A percentile compares a stretch with the other conserved stretches of the same genome.
These are phyloP conservation scores for Platorchestia sp. DNA, from an alignment of 1,140 invertebrate species.

Conservation along the genomic window DNA sequence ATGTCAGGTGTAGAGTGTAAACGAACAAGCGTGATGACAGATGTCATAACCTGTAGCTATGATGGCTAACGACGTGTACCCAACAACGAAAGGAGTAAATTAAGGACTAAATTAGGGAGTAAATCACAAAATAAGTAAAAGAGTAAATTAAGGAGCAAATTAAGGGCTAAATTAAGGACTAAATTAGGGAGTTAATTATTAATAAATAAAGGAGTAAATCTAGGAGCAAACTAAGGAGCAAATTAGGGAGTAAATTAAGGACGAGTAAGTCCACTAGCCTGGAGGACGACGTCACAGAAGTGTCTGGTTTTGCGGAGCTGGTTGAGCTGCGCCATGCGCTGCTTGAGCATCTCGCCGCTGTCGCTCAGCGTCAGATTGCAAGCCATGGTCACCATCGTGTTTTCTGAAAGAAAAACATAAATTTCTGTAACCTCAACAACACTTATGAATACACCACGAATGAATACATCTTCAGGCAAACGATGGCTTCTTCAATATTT, in stretches of 20 bases:
- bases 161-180: too few relatives aligned
- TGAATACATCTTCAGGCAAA: neutral
- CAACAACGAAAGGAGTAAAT: neutral
- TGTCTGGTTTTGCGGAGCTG: constrained; percentile 82
- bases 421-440: neutral
- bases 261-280: constrained; percentile 76
- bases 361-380: constrained; percentile 62
- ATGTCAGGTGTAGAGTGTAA: neutral
- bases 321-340: constrained; percentile 73
- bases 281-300: constrained; percentile 85
- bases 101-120: too few relatives aligned
- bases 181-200: too few relatives aligned
- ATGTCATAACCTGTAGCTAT: neutral
- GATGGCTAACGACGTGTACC: neutral
- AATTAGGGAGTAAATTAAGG: too few relatives aligned
- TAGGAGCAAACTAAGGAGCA: too few relatives aligned
- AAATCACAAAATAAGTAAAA: too few relatives aligned
- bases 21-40: neutral
- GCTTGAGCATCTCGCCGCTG: constrained; percentile 56
- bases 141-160: too few relatives aligned
- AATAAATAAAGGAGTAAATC: too few relatives aligned
- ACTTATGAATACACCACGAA: too few relatives aligned
- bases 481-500: neutral
- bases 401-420: constrained; percentile 20
- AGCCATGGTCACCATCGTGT: constrained; percentile 64